Evolutionary conservation across 2,113 vertebrate genomes (phyloP).

Genomic region (Haemorhous mexicanus): DNA sequence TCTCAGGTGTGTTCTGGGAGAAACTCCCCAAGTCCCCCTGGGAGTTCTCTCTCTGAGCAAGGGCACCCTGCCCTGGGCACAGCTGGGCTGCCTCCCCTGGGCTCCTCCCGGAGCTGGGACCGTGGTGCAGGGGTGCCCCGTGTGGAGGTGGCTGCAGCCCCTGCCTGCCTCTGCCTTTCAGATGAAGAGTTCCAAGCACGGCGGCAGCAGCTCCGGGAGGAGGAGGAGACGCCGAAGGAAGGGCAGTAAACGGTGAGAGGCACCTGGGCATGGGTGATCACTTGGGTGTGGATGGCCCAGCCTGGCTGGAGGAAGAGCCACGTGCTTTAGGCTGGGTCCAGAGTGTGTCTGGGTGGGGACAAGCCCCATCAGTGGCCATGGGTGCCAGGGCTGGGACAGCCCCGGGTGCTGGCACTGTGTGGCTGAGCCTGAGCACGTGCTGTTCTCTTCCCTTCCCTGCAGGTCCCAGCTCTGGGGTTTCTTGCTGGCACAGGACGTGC

Average conservation of each 20-base stretch:
- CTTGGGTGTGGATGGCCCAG: accelerated
- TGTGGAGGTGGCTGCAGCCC: neutral
- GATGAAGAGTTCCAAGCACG: slow-evolving; percentile 81
- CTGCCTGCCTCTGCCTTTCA: slow-evolving; percentile 51
- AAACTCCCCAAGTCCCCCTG: accelerated
- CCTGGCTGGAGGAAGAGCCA: neutral
- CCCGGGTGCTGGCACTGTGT: accelerated
- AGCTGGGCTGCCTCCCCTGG: neutral
- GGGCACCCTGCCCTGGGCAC: neutral
- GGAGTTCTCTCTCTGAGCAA: neutral
- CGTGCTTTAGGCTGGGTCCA: neutral
- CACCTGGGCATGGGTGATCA: neutral
- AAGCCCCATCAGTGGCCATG: accelerated
- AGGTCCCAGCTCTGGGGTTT: slow-evolving; percentile 50
- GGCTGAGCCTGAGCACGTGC: neutral
- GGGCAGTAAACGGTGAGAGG: slow-evolving; percentile 81
- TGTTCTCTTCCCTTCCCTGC: neutral
- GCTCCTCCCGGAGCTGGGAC: neutral
- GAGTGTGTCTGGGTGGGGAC: accelerated
- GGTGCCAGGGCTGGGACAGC: neutral
- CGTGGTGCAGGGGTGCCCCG: accelerated
- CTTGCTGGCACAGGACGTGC: slow-evolving; percentile 23
- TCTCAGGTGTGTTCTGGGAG: neutral
- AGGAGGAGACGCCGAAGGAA: slow-evolving; percentile 77
- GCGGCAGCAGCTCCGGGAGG: slow-evolving; percentile 72